Evolutionary conservation across 2,797 vertebrate genomes (phyloP).

Genomic region (Silurus aristotelis): DNA sequence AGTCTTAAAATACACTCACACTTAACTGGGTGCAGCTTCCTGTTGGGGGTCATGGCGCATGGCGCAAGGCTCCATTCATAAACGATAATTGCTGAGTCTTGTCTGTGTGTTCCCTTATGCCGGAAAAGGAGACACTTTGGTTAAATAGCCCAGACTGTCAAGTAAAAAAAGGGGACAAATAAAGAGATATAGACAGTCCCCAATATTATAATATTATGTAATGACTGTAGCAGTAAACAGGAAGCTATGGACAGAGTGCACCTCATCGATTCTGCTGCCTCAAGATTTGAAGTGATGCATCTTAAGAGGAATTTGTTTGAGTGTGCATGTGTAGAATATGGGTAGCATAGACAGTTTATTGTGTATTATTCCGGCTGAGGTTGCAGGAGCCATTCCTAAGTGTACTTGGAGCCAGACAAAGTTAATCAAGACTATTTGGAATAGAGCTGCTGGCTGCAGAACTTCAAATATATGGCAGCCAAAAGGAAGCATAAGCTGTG

Average conservation of each 20-base stretch:
- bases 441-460: slow-evolving; percentile 49
- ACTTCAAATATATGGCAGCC: slow-evolving; percentile 45
- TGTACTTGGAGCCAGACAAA: slow-evolving; percentile 60
- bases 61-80: neutral
- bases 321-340: slow-evolving; percentile 53
- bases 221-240: slow-evolving; percentile 58
- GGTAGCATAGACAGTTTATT: slow-evolving; percentile 51
- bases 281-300: slow-evolving; percentile 50
- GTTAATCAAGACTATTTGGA: slow-evolving; percentile 55
- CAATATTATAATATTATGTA: too few relatives aligned
- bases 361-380: slow-evolving; percentile 52
- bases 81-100: slow-evolving; percentile 30
- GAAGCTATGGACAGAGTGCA: slow-evolving; percentile 55
- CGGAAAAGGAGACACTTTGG: slow-evolving; percentile 16
- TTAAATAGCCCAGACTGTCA: slow-evolving; percentile 42
- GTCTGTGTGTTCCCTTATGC: slow-evolving; percentile 1
- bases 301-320: slow-evolving; percentile 54
- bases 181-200: slow-evolving; percentile 40
- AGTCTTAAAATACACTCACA: neutral
- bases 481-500: slow-evolving; percentile 22
- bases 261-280: slow-evolving; percentile 52
- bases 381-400: slow-evolving; percentile 56
- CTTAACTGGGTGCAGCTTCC: neutral
- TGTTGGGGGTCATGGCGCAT: neutral
- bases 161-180: slow-evolving; percentile 26